Base-by-base conservation (phyloP, 2,888 invertebrate species). In the Andrena chrysosceles region DNA sequence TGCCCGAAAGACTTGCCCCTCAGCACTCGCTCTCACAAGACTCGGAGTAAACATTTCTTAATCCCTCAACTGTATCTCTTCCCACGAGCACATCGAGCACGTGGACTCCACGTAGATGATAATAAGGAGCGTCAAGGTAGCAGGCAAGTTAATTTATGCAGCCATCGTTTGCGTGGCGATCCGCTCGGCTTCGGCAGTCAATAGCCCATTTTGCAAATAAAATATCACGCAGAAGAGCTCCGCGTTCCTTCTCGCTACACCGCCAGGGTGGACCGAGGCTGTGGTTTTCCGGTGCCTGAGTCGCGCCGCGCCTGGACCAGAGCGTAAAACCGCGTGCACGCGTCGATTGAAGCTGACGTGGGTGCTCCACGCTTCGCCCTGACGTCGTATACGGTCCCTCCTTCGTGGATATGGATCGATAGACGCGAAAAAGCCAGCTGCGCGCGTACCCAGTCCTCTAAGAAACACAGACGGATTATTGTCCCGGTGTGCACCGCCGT, bases 271-370 rank as follows among this genome's bases (percentile, higher is more conserved):
- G 62, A 54, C 20, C 77, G 52, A 16, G 54, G 70, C 63, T 29
- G 42, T 67, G 62, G 62, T 79, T 63, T 67, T 62, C 56, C 54
- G 54, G 20, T 33, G 20, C 26, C 52, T 7, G 60, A 49, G 48
- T 35, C 29, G 8, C 26, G 54, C 31, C 29, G 52, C 52, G 35
- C 6, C 67, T 23, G 56, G 7, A 3, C 20, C 6, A n/a, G 63
- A 10, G 20, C 33, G 26, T 4, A 48, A 29, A 48, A n/a, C 48
- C 42, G 33, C 54, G 29, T 56, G 26, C 52, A 59, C 49, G 23
- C 69, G 81, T 72, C 70, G 75, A 72, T 83, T 69, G 76, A 81
- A 81, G 81, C 76, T 72, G 83, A 81, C 75, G 75, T 60, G 48
- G 33, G 68, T 20, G 76, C 29, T 76, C 69, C 63, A 67, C 63